Base-by-base conservation (phyloP, 1,140 invertebrate species). In the Nephotettix cincticeps region DNA sequence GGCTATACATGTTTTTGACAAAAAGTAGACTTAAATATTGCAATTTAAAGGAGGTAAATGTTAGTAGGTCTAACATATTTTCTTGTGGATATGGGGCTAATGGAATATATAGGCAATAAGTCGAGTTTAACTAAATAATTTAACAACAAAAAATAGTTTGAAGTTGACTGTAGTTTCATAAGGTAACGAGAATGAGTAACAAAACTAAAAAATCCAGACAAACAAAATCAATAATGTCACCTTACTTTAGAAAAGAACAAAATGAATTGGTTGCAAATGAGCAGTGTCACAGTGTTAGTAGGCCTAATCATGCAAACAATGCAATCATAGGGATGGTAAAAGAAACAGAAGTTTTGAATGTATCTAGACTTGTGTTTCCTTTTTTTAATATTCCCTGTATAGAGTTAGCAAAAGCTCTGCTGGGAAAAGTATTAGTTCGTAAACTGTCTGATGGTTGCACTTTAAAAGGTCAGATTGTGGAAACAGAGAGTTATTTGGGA, bases 401-500 rank as follows among this genome's bases (percentile, higher is more conserved):
- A 75, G 78, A 82, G 21, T 75, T 91, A 72, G 89, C 89, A 11
- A 83, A 84, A 72, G 81, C 79, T 73, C 77, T 92, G 14, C 79
- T 92, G n/a, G 89, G 89, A 73, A 85, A 85, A 76, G 74, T 81
- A 21, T 70, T 89, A 9, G 85, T 86, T 1, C 75, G 86, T 27
- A 72, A 74, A 71, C 61, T 83, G n/a, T 70, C 76, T 21, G 73
- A 79, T 56, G 78, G 76, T 27, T 70, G 74, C 25, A 75, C 81
- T 30, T 54, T 87, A n/a, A 77, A 79, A 75, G 88, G 85, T 13
- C 78, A 80, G 74, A 92, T 94, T 71, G 90, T 93, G 6, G 92
- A 94, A 83, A 93, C 91, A 0, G 92, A 94, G 82, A 86, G 87
- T 72, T 94, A 94, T 79, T 79, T 89, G 11, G 92, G 92, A 27